Evolutionary conservation across 2,113 vertebrate genomes (phyloP), one percentile per base, ranked within the genome.

Genomic region (Planiliza haematocheilus): DNA sequence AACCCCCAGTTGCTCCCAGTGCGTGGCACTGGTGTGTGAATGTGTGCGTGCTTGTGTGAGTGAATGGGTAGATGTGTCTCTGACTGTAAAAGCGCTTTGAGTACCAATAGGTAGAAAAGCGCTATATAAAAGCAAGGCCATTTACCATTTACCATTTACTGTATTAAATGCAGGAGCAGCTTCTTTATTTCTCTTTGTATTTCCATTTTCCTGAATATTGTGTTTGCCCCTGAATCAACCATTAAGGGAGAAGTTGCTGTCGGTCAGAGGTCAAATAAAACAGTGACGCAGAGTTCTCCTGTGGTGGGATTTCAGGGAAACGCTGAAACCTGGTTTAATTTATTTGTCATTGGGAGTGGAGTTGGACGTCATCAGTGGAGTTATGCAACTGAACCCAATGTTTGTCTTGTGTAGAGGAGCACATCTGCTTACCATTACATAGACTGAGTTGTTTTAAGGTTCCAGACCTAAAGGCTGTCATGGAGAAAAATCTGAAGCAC

Each of bases 381-480:
- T 77, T 79, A 55, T 9, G 39, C 45, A 84, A 60, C 12, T 51
- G 10, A 38, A 65, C 3, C 20, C 63, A 45, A 53, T 16, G 24
- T 58, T 56, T 41, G 41, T 74, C 53, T 37, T n/a, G 1, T 45
- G 65, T 37, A 38, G 68, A 68, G 71, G 7, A 12, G n/a, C 30
- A 90, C 84, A 90, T 83, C 77, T 88, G 79, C 38, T 75, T 66
- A 52, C 3, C 38, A 74, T 79, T 77, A 77, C 14, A 18, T 56
- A 61, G 10, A 74, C 70, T 53, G n/a, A 69, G 48, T 67, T 17
- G 10, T 64, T 71, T 64, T 41, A 61, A 4, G 12, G 63, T 59
- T 67, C 61, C 75, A 50, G 80, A 60, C 18, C 16, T 14, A 51
- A 52, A 34, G 2, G 68, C 16, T 74, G 70, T 70, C 20, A n/a